Percentiles rank a stretch among this genome's conserved stretches.
These are phyloP conservation scores for Zonitis immaculata DNA, from an alignment of 2,888 invertebrate genomes.

Conservation along the genomic window DNA sequence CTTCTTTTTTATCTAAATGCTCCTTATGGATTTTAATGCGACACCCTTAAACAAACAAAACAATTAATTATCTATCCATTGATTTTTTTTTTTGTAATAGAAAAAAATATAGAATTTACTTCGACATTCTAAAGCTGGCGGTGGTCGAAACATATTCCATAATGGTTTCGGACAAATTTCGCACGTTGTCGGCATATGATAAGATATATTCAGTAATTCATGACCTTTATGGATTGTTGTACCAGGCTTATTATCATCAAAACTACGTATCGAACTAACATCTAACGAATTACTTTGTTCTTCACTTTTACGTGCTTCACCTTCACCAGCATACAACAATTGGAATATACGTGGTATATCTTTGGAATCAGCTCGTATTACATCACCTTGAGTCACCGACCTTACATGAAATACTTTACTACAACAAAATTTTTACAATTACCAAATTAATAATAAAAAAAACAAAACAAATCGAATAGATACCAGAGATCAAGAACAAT, in stretches of 20 bases:
- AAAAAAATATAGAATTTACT: constrained; percentile 57
- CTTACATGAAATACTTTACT: constrained; percentile 99
- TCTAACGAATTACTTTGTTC: constrained; percentile 52
- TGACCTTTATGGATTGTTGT: constrained; percentile 84
- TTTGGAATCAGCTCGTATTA: constrained; percentile 97
- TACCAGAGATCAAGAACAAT: constrained; percentile 94
- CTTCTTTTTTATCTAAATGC: constrained; percentile 82
- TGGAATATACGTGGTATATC: constrained; percentile 99
- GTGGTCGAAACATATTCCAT: constrained; percentile 97
- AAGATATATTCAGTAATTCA: constrained; percentile 93
- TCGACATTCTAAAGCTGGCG: constrained; percentile 95
- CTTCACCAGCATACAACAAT: constrained; percentile 95
- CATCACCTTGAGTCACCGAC: constrained; percentile 97
- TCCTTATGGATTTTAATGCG: constrained; percentile 97
- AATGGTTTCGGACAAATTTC: constrained; percentile 96
- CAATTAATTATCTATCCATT: background rate
- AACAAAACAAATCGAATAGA: too few species aligned
- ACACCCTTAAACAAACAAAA: constrained; percentile 62
- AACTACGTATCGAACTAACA: constrained; percentile 52
- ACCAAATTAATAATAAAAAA: constrained; percentile 7
- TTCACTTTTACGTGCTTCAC: constrained; percentile 79
- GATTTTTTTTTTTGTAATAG: too few species aligned
- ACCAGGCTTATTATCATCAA: constrained; percentile 53
- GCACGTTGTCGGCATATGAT: constrained; percentile 97
- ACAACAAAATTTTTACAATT: constrained; percentile 18